These are phyloP conservation scores for Dipus sagitta DNA, from an alignment of 2,797 vertebrate species.

Conservation along the genomic window DNA sequence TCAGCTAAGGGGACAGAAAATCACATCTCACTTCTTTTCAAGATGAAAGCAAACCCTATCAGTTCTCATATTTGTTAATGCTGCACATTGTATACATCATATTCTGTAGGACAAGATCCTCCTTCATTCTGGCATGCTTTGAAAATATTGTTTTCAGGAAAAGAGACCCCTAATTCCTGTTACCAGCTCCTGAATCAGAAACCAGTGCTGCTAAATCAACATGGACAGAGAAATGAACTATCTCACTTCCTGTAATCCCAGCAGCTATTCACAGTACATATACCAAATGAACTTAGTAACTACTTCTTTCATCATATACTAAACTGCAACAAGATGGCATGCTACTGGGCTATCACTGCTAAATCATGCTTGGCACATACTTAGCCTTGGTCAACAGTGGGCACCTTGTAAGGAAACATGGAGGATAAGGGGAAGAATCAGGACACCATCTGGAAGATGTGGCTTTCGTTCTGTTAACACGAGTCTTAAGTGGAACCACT, in stretches of 20 bases:
- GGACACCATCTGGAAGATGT: not conserved
- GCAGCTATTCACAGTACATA: not conserved
- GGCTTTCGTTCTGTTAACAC: not conserved
- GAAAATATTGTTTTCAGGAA: not conserved
- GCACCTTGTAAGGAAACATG: not conserved
- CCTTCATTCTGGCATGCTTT: not conserved
- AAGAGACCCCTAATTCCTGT: not conserved
- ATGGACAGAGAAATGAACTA: not conserved
- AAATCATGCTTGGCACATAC: not conserved
- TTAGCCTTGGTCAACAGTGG: not conserved
- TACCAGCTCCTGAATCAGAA: not conserved
- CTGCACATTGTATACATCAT: not conserved
- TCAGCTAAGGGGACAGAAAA: not conserved
- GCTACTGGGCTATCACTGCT: not conserved
- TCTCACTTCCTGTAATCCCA: not conserved
- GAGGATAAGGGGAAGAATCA: not conserved
- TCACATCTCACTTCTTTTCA: not conserved
- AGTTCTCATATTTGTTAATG: not conserved
- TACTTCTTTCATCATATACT: not conserved
- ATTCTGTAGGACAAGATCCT: not conserved
- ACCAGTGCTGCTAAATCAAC: not conserved
- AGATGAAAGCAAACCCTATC: constrained; percentile 12
- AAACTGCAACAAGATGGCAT: not conserved
- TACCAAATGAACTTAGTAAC: not conserved
- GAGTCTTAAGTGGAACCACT: not conserved